A percentile compares a stretch with the other conserved stretches of the same genome.
Evolutionary conservation across 2,797 vertebrate genomes (phyloP).

Genomic region (Argyrosomus regius): DNA sequence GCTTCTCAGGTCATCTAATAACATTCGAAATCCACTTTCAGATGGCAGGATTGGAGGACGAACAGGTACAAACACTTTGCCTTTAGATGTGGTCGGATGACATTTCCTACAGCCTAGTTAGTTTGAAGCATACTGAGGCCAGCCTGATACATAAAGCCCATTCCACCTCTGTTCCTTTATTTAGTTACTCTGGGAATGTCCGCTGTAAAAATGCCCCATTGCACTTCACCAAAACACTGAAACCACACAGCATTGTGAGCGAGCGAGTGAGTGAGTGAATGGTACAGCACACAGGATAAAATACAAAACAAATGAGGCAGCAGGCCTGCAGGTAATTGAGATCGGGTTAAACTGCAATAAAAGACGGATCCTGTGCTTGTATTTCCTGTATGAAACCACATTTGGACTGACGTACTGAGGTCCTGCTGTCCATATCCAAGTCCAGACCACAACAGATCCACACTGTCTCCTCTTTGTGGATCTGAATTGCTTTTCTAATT

Average conservation of each 20-base stretch:
- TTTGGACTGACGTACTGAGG: background rate
- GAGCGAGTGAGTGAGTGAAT: background rate
- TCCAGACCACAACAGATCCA: background rate
- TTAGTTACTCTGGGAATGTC: background rate
- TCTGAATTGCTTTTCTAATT: slow-evolving; percentile 1
- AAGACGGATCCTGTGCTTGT: background rate
- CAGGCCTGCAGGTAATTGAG: background rate
- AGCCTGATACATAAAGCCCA: background rate
- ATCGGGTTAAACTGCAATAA: background rate
- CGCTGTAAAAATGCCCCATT: background rate
- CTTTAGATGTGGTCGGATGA: background rate
- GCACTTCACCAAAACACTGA: slow-evolving; percentile 1
- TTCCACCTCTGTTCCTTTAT: background rate
- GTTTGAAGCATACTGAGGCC: background rate
- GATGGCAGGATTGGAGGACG: background rate
- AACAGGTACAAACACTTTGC: background rate
- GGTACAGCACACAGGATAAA: background rate
- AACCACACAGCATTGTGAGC: background rate
- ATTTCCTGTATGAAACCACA: background rate
- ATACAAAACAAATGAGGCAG: background rate
- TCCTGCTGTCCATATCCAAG: background rate
- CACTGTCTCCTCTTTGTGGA: background rate
- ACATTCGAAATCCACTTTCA: background rate
- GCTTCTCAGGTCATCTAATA: background rate
- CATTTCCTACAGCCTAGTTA: background rate